These are phyloP conservation scores for Sminthopsis crassicaudata DNA, from an alignment of 2,113 vertebrate genomes.

Conservation along the genomic window DNA sequence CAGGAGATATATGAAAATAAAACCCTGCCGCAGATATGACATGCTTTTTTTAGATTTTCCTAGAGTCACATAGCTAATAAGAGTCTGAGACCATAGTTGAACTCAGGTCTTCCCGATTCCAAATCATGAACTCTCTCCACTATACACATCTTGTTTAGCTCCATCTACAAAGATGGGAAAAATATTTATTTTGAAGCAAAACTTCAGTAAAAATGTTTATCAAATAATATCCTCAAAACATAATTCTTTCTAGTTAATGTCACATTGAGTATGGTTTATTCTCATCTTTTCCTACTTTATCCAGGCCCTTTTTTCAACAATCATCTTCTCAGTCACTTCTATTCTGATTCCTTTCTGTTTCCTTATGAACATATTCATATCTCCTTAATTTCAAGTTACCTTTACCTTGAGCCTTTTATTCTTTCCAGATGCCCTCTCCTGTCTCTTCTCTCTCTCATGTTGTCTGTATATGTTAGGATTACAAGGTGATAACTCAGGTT, in stretches of 20 bases:
- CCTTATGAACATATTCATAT: background rate
- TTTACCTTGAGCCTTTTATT: background rate
- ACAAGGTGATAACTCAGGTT: no score
- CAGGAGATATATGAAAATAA: no score
- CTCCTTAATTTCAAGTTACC: background rate
- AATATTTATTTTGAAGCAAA: background rate
- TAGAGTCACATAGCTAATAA: background rate
- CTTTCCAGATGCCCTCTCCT: background rate
- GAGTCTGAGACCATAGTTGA: background rate
- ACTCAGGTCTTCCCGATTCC: background rate
- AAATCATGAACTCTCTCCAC: background rate
- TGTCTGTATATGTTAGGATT: no score
- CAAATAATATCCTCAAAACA: no score
- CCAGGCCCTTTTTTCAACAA: background rate
- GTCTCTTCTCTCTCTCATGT: background rate
- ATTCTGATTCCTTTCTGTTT: background rate
- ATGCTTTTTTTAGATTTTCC: background rate
- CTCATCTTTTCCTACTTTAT: background rate
- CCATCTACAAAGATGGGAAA: background rate
- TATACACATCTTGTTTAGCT: background rate
- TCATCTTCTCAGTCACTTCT: background rate
- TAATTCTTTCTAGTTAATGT: background rate
- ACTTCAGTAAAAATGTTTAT: background rate
- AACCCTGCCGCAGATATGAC: no score
- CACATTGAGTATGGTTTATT: background rate